phyloP scores from a whole-genome alignment of 2,113 vertebrate species.

The Varanus komodoensis region DNA sequence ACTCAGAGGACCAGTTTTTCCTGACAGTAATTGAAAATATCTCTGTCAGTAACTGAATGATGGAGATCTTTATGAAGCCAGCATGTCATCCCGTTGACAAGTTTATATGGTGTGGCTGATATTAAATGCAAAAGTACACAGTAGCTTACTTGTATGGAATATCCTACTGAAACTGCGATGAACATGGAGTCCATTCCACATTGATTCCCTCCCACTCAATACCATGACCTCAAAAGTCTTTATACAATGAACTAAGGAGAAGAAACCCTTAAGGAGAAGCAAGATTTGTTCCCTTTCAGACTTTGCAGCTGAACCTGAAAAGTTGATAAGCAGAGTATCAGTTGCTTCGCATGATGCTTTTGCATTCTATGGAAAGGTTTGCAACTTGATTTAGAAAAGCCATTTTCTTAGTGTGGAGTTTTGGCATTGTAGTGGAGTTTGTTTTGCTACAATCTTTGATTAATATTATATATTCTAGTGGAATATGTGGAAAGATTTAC shows the following conservation, averaged over 20 bases:
- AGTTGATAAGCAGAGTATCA: slow-evolving; percentile 78
- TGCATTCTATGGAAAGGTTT: slow-evolving; percentile 76
- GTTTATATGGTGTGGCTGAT: background rate
- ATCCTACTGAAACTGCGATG: background rate
- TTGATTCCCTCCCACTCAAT: background rate
- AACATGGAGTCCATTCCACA: background rate
- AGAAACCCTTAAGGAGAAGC: slow-evolving; percentile 51
- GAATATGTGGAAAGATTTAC: background rate
- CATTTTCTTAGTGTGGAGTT: slow-evolving; percentile 73
- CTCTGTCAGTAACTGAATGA: background rate
- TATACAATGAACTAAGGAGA: background rate
- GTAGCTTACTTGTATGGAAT: too few species aligned
- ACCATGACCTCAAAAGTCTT: background rate
- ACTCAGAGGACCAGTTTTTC: background rate
- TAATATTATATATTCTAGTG: background rate
- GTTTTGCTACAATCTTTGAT: background rate
- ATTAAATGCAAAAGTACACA: background rate
- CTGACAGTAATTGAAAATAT: background rate
- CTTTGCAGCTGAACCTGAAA: slow-evolving; percentile 70
- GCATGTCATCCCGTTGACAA: background rate
- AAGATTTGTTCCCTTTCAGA: slow-evolving; percentile 62
- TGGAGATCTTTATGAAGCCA: background rate
- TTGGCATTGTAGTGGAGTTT: slow-evolving; percentile 43
- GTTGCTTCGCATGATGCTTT: slow-evolving; percentile 70
- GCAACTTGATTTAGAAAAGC: slow-evolving; percentile 74